A percentile compares a stretch with the other conserved stretches of the same genome.
Conservation (phyloP, 2,888 invertebrate species). For the Chrysomela aeneicollis region DNA sequence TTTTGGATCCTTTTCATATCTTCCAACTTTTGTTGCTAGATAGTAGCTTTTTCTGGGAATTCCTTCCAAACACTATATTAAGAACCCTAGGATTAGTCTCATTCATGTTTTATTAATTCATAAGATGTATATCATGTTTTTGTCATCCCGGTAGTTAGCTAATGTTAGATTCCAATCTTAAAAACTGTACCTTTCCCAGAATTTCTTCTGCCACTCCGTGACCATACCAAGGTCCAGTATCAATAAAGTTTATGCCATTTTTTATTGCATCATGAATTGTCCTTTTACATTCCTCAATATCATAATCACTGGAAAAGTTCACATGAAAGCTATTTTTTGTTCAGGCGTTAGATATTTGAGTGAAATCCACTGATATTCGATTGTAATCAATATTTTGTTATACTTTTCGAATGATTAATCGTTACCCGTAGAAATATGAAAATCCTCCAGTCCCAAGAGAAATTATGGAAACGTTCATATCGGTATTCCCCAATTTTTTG, state of each 20-base stretch:
- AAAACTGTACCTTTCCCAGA: slow-evolving; percentile 86
- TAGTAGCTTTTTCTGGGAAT: slow-evolving; percentile 86
- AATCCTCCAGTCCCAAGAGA: slow-evolving; percentile 81
- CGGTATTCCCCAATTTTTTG: slow-evolving; percentile 76
- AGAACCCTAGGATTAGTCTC: no score
- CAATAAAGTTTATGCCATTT: slow-evolving; percentile 88
- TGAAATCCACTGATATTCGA: no score
- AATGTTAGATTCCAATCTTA: no score
- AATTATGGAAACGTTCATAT: slow-evolving; percentile 73
- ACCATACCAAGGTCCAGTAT: slow-evolving; percentile 94
- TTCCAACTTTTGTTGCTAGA: slow-evolving; percentile 90
- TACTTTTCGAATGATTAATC: background rate
- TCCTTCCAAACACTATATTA: slow-evolving; percentile 71
- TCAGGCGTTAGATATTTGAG: no score
- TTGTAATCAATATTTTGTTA: no score
- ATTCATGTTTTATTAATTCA: no score
- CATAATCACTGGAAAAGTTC: slow-evolving; percentile 64
- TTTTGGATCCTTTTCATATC: slow-evolving; percentile 75
- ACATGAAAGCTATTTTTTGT: no score
- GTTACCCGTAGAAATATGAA: slow-evolving; percentile 77
- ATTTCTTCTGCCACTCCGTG: slow-evolving; percentile 84
- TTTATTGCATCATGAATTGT: slow-evolving; percentile 77
- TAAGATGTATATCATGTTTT: no score
- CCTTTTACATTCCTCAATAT: slow-evolving; percentile 72
- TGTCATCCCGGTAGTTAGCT: no score